Evolutionary conservation across 2,888 invertebrate genomes (phyloP), one percentile per base, ranked within the genome.

Genomic region (Sarcophaga subvicina): DNA sequence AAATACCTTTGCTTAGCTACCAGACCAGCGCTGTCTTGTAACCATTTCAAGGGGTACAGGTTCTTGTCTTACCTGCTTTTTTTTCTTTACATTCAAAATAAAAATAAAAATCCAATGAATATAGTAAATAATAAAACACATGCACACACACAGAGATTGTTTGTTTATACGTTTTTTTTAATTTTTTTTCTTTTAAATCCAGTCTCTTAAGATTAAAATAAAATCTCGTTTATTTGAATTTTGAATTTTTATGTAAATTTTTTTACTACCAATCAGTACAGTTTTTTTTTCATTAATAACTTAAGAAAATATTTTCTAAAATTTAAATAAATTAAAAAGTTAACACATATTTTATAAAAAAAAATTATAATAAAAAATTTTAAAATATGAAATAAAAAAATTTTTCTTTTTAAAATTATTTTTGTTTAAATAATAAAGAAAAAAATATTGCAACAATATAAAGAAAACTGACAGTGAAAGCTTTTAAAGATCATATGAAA

Each of bases 151-250:
- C 22, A 22, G 22, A 69, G 49, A 45, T 71, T 59, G 63, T 20
- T 59, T 70, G 1, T 83, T 78, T 54, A 60, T 25, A 78, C 14
- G 72, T n/a, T 70, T 2, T 20, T 66, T 1, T 66, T 66, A 47
- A 47, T 60, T 63, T 60, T 27, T 8, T 71, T n/a, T 5, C 27
- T 70, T 70, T 47, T 67, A 17, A 84, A 84, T 84, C 80, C 80
- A 84, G 76, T 76, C 84, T 76, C 84, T 84, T 84, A 66, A 80
- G 66, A 84, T 76, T 76, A 80, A 80, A 77, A 60, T 72, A 83
- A 66, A 83, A 77, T 27, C 37, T 54, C n/a, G 12, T 37, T 10
- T 66, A 54, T 37, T 64, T 76, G n/a, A 71, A 27, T 60, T 22
- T 22, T 71, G 77, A 60, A 54, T 14, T 54, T 72, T 72, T 71